phyloP scores from a whole-genome alignment of 2,113 vertebrate genomes.

The Trochalopteron elliotii region DNA sequence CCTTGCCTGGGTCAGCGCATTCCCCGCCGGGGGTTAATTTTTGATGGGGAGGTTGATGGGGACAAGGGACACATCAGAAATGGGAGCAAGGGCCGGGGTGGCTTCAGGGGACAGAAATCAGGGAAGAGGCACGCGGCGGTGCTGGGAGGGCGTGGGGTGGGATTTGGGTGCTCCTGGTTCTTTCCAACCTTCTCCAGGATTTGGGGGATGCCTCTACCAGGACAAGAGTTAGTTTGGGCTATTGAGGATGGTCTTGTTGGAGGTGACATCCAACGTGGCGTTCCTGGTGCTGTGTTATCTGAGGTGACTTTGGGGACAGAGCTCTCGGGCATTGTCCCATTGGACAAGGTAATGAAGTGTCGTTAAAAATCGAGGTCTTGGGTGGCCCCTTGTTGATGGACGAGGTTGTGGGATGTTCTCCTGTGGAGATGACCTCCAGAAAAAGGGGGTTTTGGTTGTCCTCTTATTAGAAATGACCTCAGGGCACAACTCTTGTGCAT shows the following conservation, averaged over 20 bases:
- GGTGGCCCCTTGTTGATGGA: not conserved
- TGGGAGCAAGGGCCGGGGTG: not conserved
- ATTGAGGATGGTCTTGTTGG: rapidly evolving
- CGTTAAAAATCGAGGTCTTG: no score
- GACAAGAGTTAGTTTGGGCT: not conserved
- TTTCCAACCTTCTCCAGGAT: not conserved
- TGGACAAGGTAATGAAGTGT: rapidly evolving
- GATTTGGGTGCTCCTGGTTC: not conserved
- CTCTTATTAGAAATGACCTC: not conserved
- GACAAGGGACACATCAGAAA: not conserved
- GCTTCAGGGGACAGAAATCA: not conserved
- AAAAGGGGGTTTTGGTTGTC: not conserved
- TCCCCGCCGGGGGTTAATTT: not conserved
- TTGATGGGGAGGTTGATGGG: not conserved
- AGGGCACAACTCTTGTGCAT: rapidly evolving
- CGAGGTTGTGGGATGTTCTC: not conserved
- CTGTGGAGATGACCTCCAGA: not conserved
- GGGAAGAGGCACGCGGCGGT: not conserved
- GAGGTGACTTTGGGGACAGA: not conserved
- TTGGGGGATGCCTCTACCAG: rapidly evolving
- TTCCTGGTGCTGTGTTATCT: rapidly evolving
- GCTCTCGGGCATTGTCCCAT: rapidly evolving
- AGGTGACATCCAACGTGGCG: rapidly evolving
- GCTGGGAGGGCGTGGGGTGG: not conserved
- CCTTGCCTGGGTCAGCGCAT: not conserved